Evolutionary conservation across 2,797 vertebrate species (phyloP).

Genomic region (Macroramphosus scolopax): DNA sequence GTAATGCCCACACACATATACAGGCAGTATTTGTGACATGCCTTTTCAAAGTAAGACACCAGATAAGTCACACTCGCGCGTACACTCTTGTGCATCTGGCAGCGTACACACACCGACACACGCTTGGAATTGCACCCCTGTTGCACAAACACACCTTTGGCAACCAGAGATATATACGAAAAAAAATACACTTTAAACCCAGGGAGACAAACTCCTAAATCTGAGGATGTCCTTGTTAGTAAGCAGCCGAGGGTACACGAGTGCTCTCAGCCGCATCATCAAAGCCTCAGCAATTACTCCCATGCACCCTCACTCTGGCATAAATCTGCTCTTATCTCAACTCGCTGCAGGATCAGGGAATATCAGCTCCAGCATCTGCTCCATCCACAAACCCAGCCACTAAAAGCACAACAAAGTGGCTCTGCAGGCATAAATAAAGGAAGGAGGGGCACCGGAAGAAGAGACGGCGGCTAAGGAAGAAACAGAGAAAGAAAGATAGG

Average conservation of each 20-base stretch:
- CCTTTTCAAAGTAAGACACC: constrained; percentile 39
- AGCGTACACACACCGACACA: constrained; percentile 1
- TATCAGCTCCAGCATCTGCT: constrained; percentile 74
- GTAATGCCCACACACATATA: constrained; percentile 18
- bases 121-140: background rate
- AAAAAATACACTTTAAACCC: constrained; percentile 36
- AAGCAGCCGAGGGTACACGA: constrained; percentile 65
- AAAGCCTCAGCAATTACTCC: constrained; percentile 75
- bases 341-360: constrained; percentile 71
- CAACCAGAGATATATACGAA: constrained; percentile 32
- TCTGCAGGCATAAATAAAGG: constrained; percentile 72
- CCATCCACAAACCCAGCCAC: constrained; percentile 72
- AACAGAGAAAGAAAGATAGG: constrained; percentile 40
- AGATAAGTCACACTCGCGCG: no score
- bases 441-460: constrained; percentile 55
- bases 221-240: constrained; percentile 74
- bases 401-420: constrained; percentile 76
- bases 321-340: constrained; percentile 79
- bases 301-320: constrained; percentile 70
- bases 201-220: constrained; percentile 63
- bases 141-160: constrained; percentile 43
- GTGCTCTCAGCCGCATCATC: constrained; percentile 74
- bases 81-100: no score
- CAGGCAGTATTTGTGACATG: constrained; percentile 23
- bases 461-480: constrained; percentile 15